Conservation (phyloP, 2,888 invertebrate species). For the Latheticus oryzae region DNA sequence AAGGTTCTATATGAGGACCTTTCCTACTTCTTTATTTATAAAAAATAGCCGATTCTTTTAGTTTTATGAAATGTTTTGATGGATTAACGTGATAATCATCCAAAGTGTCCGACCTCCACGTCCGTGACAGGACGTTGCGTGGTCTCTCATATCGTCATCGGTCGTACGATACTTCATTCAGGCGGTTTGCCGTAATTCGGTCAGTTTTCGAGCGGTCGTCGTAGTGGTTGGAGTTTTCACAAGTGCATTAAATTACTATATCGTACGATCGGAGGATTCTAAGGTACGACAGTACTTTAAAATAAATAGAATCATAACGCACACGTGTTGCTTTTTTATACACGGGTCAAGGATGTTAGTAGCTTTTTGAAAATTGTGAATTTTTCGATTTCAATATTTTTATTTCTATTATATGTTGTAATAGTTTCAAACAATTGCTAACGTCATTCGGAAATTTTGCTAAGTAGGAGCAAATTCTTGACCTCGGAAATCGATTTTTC, state of each 20-base stretch:
- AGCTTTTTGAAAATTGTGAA: too few relatives aligned
- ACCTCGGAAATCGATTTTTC: conserved; percentile 9
- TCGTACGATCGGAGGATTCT: neutral
- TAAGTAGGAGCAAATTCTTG: conserved; percentile 14
- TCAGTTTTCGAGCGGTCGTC: conserved; percentile 32
- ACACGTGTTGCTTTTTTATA: neutral
- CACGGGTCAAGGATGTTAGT: neutral
- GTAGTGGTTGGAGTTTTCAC: neutral
- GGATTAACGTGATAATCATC: too few relatives aligned
- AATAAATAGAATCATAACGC: neutral
- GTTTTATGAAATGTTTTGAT: too few relatives aligned
- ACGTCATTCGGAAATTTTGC: conserved; percentile 11
- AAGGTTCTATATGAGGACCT: too few relatives aligned
- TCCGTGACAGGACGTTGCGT: conserved; percentile 1
- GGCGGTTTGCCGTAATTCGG: conserved; percentile 34
- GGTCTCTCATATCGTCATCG: conserved; percentile 15
- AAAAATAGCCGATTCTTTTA: too few relatives aligned
- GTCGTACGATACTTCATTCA: conserved; percentile 40
- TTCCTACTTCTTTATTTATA: too few relatives aligned
- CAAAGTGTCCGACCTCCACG: conserved; percentile 27
- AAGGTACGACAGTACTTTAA: neutral
- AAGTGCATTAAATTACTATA: conserved; percentile 1
- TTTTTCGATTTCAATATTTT: too few relatives aligned
- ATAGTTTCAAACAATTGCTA: neutral
- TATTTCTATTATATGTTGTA: too few relatives aligned